Conservation (phyloP, 37 sponge, comb jelly and placozoan species). For the Bolinopsis microptera region DNA sequence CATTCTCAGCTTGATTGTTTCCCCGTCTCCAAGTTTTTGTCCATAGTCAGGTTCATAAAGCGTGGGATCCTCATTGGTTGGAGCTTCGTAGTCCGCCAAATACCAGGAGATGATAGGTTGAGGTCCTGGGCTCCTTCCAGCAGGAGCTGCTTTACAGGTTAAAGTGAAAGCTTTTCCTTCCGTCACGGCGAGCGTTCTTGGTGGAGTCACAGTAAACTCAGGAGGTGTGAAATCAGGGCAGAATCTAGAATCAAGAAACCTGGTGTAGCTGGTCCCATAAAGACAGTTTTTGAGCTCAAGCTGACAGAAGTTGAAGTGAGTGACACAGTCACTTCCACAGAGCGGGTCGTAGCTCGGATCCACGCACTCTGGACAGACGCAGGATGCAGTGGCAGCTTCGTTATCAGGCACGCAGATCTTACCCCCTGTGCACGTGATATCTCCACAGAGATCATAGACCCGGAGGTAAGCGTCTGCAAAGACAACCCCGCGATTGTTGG, state of each 20-base stretch:
- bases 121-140: not conserved
- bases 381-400: not conserved
- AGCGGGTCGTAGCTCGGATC: conserved; percentile 5
- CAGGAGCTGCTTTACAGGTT: conserved; percentile 5
- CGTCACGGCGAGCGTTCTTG: not conserved
- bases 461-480: conserved; percentile 21
- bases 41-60: not conserved
- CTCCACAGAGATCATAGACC: conserved; percentile 46
- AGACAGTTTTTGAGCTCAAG: conserved; percentile 50
- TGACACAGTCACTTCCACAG: conserved; percentile 49
- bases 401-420: conserved; percentile 52
- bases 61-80: not conserved
- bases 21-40: conserved; percentile 16
- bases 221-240: conserved; percentile 30
- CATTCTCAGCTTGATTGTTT: not conserved
- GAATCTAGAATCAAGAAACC: not conserved
- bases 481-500: conserved; percentile 54
- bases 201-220: not conserved
- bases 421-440: conserved; percentile 4
- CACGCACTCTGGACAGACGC: conserved; percentile 50
- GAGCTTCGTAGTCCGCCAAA: not conserved
- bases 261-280: conserved; percentile 43
- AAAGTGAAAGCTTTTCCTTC: conserved; percentile 35
- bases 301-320: conserved; percentile 37
- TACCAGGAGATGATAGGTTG: conserved; percentile 60